Percentiles rank a stretch among this genome's conserved stretches.
phyloP scores from a whole-genome alignment of 2,888 invertebrate genomes.

The Euplexia lucipara region DNA sequence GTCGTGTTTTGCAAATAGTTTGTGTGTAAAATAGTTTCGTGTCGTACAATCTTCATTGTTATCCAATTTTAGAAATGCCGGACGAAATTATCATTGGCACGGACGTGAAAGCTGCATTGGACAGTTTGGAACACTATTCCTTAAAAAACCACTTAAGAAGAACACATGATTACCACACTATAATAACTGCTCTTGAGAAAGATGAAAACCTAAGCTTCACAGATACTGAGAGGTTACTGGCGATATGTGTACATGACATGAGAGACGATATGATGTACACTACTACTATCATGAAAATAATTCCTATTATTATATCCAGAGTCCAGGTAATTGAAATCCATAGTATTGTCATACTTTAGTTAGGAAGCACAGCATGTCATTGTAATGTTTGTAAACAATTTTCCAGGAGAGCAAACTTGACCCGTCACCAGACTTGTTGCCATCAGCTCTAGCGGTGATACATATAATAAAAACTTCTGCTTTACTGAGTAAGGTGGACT shows the following conservation, averaged over 20 bases:
- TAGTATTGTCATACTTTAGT: not conserved
- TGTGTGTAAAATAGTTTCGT: not conserved
- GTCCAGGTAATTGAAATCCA: constrained; percentile 71
- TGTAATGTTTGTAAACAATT: constrained; percentile 32
- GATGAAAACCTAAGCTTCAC: constrained; percentile 57
- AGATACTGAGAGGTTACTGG: constrained; percentile 70
- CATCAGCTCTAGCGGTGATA: constrained; percentile 74
- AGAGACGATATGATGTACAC: constrained; percentile 73
- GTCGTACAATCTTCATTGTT: constrained; percentile 6
- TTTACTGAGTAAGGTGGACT: constrained; percentile 64
- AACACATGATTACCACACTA: constrained; percentile 66
- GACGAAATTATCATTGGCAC: constrained; percentile 60
- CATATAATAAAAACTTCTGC: constrained; percentile 72
- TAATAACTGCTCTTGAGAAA: constrained; percentile 70
- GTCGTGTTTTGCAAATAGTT: constrained; percentile 4
- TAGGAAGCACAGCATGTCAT: not conserved
- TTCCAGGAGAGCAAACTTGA: constrained; percentile 62
- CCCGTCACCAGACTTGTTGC: constrained; percentile 67
- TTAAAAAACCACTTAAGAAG: constrained; percentile 60
- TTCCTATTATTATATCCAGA: constrained; percentile 73
- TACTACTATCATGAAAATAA: constrained; percentile 69
- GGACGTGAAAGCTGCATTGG: constrained; percentile 68
- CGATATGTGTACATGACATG: constrained; percentile 74
- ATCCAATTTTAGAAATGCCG: constrained; percentile 73
- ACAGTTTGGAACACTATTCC: constrained; percentile 70